Evolutionary conservation across 2,888 invertebrate genomes (phyloP).

Genomic region (Thyatira batis): DNA sequence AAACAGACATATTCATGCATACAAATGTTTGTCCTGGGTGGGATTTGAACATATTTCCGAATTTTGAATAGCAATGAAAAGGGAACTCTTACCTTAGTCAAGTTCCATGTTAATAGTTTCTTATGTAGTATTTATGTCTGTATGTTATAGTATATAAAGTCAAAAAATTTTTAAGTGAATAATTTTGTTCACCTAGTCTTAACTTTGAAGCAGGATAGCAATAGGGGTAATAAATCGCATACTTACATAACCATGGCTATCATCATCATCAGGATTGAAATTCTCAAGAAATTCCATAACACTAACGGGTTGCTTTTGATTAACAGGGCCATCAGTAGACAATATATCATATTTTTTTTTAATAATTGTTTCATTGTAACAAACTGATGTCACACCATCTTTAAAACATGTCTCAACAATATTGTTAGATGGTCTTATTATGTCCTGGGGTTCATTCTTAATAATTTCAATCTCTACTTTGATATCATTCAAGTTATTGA

Average conservation of each 20-base stretch:
- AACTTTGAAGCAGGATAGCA: no score
- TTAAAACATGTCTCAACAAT: conserved; percentile 23
- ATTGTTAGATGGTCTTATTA: conserved; percentile 15
- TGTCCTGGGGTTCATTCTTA: conserved; percentile 22
- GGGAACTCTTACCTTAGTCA: no score
- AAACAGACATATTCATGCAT: no score
- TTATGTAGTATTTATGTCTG: not conserved
- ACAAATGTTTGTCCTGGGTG: no score
- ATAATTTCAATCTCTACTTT: conserved; percentile 38
- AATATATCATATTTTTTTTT: conserved; percentile 31
- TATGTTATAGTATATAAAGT: not conserved
- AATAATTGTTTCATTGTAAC: conserved; percentile 38
- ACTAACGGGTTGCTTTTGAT: conserved; percentile 28
- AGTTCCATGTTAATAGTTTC: not conserved
- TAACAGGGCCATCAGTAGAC: conserved; percentile 2
- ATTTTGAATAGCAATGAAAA: not conserved
- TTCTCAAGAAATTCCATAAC: conserved; percentile 49
- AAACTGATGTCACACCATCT: conserved; percentile 20
- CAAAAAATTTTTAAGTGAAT: no score
- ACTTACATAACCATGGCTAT: conserved; percentile 29
- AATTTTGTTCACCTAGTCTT: no score
- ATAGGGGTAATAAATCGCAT: no score
- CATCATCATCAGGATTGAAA: conserved; percentile 35
- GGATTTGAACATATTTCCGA: no score
- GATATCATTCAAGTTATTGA: conserved; percentile 50